A percentile compares a stretch with the other conserved stretches of the same genome.
Conservation (phyloP, 2,888 invertebrate species). For the Eupithecia abbreviata region DNA sequence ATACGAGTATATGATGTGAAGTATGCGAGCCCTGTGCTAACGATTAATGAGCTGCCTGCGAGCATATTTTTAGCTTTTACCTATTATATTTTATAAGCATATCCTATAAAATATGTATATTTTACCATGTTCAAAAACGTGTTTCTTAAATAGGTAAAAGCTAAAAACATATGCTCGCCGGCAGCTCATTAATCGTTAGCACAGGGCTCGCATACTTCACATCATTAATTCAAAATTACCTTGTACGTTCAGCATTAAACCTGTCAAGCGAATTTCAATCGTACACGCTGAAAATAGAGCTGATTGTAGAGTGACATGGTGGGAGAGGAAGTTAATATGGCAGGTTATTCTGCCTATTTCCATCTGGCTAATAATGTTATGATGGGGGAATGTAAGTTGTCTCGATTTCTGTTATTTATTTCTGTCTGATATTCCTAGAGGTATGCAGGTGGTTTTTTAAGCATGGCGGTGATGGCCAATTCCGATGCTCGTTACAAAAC, state of each 20-base stretch:
- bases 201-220: conserved; percentile 24
- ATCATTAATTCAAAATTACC: conserved; percentile 27
- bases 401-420: not conserved
- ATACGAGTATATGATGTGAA: conserved; percentile 19
- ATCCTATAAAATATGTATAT: not conserved
- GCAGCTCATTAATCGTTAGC: conserved; percentile 5
- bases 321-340: not conserved
- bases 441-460: too few species aligned
- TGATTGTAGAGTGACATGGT: not conserved
- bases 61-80: not conserved
- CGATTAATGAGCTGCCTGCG: conserved; percentile 7
- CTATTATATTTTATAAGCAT: too few species aligned
- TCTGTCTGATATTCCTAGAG: too few species aligned
- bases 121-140: not conserved
- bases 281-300: not conserved
- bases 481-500: too few species aligned
- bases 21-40: conserved; percentile 21
- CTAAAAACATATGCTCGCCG: conserved; percentile 1
- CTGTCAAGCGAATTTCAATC: conserved; percentile 6
- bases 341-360: not conserved
- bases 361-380: not conserved
- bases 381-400: not conserved
- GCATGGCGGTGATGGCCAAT: too few species aligned
- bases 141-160: not conserved
- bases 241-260: not conserved